Evolutionary conservation across 2,797 vertebrate species (phyloP), one percentile per base, ranked within the genome.

Genomic region (Falco novaeseelandiae): DNA sequence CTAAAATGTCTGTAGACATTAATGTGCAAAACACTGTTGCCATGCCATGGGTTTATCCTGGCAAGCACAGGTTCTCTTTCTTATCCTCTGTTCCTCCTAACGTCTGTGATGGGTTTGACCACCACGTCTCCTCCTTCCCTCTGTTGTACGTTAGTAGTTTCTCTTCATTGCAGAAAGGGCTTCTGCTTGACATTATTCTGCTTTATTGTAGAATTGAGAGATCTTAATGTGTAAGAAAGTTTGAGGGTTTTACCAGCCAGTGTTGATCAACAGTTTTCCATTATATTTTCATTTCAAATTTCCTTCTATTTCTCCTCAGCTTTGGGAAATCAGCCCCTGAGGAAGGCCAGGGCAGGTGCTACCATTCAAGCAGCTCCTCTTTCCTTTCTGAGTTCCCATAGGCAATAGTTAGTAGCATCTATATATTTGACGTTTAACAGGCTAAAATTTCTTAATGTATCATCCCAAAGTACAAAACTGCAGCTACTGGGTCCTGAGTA

Each of bases 21-120:
- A 54, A 32, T 29, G 10, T 69, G 14, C 26, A 51, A 69, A 79
- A 18, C 9, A 23, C 16, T 79, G 14, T 25, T 80, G 27, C 36
- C 29, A 12, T 12, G n/a, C 15, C n/a, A 63, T 32, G 18, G 44
- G 25, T 63, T 58, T 84, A 22, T 51, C 49, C 18, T 7, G 6
- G 44, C 19, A 74, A 80, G 11, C 8, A 74, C 15, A 26, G 29
- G 48, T 27, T n/a, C 6, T 52, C 48, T 36, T 66, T 58, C 22
- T 19, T 4, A 14, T 46, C 57, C 63, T 63, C 22, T 54, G 14
- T 36, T n/a, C 46, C 71, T 65, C 25, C 22, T 51, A 42, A 21
- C 1, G 1, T 18, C 30, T 52, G 51, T 23, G 26, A 58, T 57
- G 0, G 0, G 12, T 80, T 40, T 76, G 13, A 63, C 16, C 0